Conservation (phyloP, 2,888 invertebrate genomes). For the Ellobium chinense region DNA sequence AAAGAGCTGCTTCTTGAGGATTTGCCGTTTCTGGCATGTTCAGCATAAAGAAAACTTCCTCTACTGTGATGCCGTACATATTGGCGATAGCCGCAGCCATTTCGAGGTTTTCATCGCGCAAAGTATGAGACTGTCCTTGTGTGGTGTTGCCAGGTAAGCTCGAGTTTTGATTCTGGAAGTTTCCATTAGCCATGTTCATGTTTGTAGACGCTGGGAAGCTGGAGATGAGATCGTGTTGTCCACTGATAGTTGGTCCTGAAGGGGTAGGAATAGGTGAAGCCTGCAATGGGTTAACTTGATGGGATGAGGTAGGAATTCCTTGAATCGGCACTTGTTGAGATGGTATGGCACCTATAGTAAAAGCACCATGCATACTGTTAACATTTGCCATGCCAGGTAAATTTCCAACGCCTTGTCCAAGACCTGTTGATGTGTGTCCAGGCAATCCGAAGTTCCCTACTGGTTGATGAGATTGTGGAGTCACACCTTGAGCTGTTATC, state of each 20-base stretch:
- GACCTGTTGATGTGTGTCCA: background rate
- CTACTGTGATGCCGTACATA: background rate
- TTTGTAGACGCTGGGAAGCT: too few species aligned
- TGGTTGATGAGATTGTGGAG: background rate
- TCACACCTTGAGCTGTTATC: background rate
- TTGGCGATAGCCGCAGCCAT: background rate
- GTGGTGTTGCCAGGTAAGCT: background rate
- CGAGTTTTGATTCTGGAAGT: too few species aligned
- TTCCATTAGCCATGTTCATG: too few species aligned
- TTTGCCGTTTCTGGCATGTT: background rate
- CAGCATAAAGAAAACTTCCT: background rate
- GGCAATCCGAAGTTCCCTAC: background rate
- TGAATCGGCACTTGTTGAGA: too few species aligned
- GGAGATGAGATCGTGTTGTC: too few species aligned
- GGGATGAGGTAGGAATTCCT: too few species aligned
- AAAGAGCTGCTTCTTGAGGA: background rate
- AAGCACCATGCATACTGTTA: too few species aligned
- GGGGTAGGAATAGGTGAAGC: too few species aligned
- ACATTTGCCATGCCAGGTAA: too few species aligned
- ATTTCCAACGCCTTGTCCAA: background rate
- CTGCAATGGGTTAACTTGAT: too few species aligned
- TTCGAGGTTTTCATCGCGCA: background rate
- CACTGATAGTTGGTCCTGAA: too few species aligned
- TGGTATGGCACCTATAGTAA: too few species aligned
- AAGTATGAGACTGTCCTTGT: background rate